Conservation (phyloP, 2,797 vertebrate genomes). For the Tympanoctomys barrerae region DNA sequence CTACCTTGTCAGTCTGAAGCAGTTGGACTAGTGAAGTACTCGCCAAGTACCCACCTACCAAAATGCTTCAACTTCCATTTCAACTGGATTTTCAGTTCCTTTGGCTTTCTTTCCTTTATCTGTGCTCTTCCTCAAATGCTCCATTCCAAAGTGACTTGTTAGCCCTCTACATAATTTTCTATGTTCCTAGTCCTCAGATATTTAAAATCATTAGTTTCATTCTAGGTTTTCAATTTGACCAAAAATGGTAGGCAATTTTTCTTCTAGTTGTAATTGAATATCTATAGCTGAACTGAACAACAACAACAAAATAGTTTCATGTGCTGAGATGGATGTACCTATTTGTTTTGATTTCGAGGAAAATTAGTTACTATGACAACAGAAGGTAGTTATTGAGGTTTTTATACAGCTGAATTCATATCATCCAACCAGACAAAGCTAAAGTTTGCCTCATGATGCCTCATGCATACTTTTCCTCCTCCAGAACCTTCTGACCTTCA, state of each 20-base stretch:
- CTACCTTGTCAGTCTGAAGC: conserved; percentile 64
- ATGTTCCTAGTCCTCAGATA: not conserved
- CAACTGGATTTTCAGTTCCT: conserved; percentile 29
- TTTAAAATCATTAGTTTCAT: conserved; percentile 52
- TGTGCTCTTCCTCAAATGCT: conserved; percentile 14
- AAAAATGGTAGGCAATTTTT: not conserved
- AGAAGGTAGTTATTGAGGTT: not conserved
- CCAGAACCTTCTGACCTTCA: not conserved
- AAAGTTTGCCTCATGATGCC: not conserved
- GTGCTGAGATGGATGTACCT: not conserved
- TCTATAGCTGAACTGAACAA: not conserved
- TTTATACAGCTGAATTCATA: not conserved
- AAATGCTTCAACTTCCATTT: conserved; percentile 65
- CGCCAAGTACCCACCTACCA: conserved; percentile 71
- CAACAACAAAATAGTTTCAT: not conserved
- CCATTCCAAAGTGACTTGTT: conserved; percentile 2
- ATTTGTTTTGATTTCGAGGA: conserved; percentile 28
- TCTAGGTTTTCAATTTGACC: conserved; percentile 17
- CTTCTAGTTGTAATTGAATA: not conserved
- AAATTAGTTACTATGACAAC: not conserved
- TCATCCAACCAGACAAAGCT: not conserved
- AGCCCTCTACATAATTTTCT: not conserved
- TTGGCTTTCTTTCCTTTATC: not conserved
- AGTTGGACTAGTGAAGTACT: conserved; percentile 61
- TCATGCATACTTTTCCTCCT: not conserved